Evolutionary conservation across 2,888 invertebrate genomes (phyloP), one percentile per base, ranked within the genome.

Genomic region (Myopa testacea): DNA sequence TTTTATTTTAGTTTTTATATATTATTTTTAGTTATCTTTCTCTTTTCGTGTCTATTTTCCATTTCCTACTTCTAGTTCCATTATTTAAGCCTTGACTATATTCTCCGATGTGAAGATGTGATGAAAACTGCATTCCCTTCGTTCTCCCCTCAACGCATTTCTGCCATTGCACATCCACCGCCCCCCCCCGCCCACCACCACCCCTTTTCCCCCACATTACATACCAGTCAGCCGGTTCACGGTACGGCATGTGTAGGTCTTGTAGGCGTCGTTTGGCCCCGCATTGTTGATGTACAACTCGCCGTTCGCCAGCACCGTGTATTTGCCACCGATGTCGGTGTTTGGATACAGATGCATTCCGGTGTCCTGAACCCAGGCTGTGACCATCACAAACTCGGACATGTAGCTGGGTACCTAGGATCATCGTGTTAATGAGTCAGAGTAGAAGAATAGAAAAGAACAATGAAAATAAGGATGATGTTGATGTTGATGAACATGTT

Each of bases 351-450:
- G 94, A 90, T 93, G 95, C 90, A 94, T 92, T 83, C 93, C 92
- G 77, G 94, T 94, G 84, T 95, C 95, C 88, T 95, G 95, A 81
- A 95, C 93, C 98, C 98, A 98, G 75, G 96, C 95, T 52, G 96
- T 96, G 80, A 94, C 93, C 90, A 93, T 93, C 84, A 97, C 95
- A 88, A 96, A 95, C 84, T 97, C 96, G 81, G 94, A 93, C 89
- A 96, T 95, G 90, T 95, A 96, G 83, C 94, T 93, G 65, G 97
- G 96, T 85, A 97, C 95, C 89, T 89, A 83, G 7, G 74, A 80
- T 8, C 14, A 12, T 62, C 37, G 19, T 40, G 12, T n/a, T 1
- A 19, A 72, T 40, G 34, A 70, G 40, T n/a, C 14, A 12, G 38
- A 38, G 16, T 8, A 12, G 4, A 40, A 50, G 50, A 34, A 74